Percentiles rank a stretch among this genome's conserved stretches.
phyloP scores from a whole-genome alignment of 2,797 vertebrate species.

The Falco cherrug region DNA sequence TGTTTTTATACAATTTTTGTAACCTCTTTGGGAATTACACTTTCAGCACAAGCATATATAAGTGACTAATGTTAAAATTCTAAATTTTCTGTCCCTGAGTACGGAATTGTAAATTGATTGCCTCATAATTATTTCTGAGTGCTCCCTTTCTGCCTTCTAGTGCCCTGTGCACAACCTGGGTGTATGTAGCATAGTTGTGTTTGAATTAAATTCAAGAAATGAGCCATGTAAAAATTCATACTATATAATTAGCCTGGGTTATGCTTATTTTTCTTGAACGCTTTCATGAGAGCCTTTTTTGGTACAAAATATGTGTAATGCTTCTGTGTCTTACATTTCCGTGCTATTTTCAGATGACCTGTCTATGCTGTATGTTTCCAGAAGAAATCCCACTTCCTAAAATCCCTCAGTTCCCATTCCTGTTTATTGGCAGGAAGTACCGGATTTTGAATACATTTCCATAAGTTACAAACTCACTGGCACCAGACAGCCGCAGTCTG shows the following conservation, averaged over 20 bases:
- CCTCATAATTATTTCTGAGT: neutral
- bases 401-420: neutral
- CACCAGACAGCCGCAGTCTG: constrained; percentile 19
- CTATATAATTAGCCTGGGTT: neutral
- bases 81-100: neutral
- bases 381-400: neutral
- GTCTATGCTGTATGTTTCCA: neutral
- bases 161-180: neutral
- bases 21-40: neutral
- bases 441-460: constrained; percentile 10
- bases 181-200: neutral
- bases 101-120: neutral
- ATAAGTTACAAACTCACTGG: neutral
- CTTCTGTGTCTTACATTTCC: neutral
- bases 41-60: neutral
- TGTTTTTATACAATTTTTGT: neutral
- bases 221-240: neutral
- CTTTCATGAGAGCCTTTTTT: neutral
- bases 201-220: neutral
- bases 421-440: neutral
- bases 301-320: neutral
- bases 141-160: neutral
- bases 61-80: neutral
- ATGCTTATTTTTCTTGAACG: neutral
- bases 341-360: neutral